Evolutionary conservation across 2,888 invertebrate species (phyloP), one percentile per base, ranked within the genome.

Genomic region (Eilema griseolum): DNA sequence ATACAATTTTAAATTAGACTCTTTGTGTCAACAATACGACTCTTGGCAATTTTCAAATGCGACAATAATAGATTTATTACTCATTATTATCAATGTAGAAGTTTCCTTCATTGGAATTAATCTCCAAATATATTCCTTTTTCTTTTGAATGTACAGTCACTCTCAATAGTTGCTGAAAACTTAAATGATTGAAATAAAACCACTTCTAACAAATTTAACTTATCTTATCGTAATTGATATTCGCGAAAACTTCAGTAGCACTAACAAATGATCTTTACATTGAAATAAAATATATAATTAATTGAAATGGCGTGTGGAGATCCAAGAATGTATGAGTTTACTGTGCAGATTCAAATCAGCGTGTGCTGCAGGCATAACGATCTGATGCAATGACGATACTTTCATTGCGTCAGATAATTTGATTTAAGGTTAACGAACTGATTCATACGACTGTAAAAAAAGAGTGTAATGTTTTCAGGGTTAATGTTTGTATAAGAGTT

Each of bases 361-460:
- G n/a, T 52, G 52, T n/a, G 52, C 52, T 2, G 52, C 52, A n/a
- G 52, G 52, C 20, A 52, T 52, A n/a, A 52, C 52, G 52, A 52
- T n/a, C 52, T 52, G 52, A 52, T 52, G 52, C 52, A 52, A 52
- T 52, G n/a, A 20, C 46, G 46, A 52, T 52, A 52, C 52, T 52
- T n/a, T 52, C 10, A 52, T 52, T 52, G 52, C 52, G 10, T 52
- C 52, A 52, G 52, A 7, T 20, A 20, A 3, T n/a, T 52, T n/a
- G n/a, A 52, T 52, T 52, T 52, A 52, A 52, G 52, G 52, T 52
- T n/a, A 52, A 52, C 52, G 52, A 52, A 52, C 52, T 10, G n/a
- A 0, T n/a, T 8, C 1, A 52, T 10, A 52, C 20, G n/a, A 52
- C 52, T 16, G 10, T 10, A 7, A 4, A 52, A n/a, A 52, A 52